phyloP scores from a whole-genome alignment of 2,888 invertebrate genomes.

The Osmoderma eremita region DNA sequence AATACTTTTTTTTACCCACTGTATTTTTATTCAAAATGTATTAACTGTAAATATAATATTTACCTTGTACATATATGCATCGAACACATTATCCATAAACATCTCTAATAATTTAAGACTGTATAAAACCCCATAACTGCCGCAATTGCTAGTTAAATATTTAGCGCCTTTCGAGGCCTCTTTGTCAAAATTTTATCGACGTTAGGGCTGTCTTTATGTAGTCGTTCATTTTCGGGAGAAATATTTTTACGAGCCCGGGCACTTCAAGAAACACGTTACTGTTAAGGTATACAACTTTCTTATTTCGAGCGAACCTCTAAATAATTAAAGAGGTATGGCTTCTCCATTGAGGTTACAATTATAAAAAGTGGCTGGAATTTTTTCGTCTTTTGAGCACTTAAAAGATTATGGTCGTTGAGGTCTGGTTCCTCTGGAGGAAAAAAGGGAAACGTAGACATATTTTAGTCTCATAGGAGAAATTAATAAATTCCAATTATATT shows the following conservation, averaged over 20 bases:
- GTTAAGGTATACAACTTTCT: background rate
- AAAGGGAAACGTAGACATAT: background rate
- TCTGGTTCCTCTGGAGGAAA: background rate
- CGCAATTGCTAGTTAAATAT: constrained; percentile 23
- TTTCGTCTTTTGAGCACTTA: background rate
- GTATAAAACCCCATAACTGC: constrained; percentile 2
- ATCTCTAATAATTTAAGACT: constrained; percentile 6
- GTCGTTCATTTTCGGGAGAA: constrained; percentile 12
- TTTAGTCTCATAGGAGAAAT: no score
- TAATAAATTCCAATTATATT: no score
- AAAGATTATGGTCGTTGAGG: background rate
- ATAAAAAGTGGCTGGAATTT: background rate
- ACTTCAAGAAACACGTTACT: constrained; percentile 10
- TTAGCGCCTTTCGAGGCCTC: constrained; percentile 2
- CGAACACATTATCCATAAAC: background rate
- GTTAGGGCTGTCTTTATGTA: constrained; percentile 20
- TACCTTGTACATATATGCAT: no score
- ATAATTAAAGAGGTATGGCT: constrained; percentile 4
- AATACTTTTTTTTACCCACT: no score
- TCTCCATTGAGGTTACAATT: background rate
- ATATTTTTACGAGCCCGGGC: constrained; percentile 7
- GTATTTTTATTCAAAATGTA: no score
- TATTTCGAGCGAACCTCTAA: background rate
- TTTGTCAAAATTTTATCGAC: constrained; percentile 27
- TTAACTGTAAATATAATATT: no score